Conservation (phyloP, 2,113 vertebrate species). For the Paralichthys olivaceus region DNA sequence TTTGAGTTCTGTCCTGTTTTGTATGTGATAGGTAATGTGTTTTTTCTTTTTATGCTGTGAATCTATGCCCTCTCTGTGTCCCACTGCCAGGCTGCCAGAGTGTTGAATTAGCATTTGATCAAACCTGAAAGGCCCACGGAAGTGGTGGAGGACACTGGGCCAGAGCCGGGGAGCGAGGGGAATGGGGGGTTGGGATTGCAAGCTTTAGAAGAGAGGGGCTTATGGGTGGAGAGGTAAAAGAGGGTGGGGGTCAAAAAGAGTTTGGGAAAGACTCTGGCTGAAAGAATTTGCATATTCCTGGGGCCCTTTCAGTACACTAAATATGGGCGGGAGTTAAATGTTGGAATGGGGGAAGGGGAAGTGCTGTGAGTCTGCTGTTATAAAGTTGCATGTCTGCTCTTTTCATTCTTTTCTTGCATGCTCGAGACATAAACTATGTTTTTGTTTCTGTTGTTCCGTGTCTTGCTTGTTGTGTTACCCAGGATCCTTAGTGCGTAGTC, state of each 20-base stretch:
- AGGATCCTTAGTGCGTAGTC: conserved; percentile 82
- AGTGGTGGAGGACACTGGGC: conserved; percentile 57
- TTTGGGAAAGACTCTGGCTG: conserved; percentile 56
- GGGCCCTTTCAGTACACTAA: conserved; percentile 54
- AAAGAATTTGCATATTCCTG: conserved; percentile 67
- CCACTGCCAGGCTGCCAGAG: conserved; percentile 62
- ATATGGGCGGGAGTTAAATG: conserved; percentile 20
- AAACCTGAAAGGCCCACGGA: conserved; percentile 68
- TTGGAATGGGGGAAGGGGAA: conserved; percentile 6
- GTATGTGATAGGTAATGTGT: not conserved
- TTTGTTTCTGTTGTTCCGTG: conserved; percentile 57
- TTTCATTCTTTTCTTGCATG: conserved; percentile 43
- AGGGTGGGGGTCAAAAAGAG: conserved; percentile 57
- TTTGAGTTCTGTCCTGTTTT: conserved; percentile 6
- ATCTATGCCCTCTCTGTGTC: conserved; percentile 68
- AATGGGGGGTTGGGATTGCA: conserved; percentile 39
- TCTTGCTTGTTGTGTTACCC: conserved; percentile 63
- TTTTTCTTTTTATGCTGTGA: conserved; percentile 34
- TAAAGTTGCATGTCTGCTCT: conserved; percentile 27
- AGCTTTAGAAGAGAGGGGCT: conserved; percentile 56
- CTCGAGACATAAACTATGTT: conserved; percentile 56
- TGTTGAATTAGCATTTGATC: conserved; percentile 76
- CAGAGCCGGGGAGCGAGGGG: conserved; percentile 27
- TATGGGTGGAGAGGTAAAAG: conserved; percentile 51
- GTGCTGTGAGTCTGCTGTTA: conserved; percentile 1